A percentile compares a stretch with the other conserved stretches of the same genome.
phyloP scores from a whole-genome alignment of 2,113 vertebrate genomes.

The Mesembrinibis cayennensis region DNA sequence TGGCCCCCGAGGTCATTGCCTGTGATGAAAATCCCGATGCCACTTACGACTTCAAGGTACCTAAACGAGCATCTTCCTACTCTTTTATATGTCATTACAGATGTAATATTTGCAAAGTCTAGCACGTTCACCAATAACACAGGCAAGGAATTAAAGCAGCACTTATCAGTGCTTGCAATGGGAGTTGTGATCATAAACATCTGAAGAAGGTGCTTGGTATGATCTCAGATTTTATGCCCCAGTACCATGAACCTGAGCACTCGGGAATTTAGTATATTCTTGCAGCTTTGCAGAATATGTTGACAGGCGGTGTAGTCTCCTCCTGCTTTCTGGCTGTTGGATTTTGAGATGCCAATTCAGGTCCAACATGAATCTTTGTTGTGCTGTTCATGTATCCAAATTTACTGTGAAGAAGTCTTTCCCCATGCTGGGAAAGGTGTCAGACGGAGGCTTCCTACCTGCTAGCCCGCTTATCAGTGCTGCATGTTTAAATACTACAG shows the following conservation, averaged over 20 bases:
- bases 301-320: neutral
- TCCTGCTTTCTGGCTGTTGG: neutral
- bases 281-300: neutral
- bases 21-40: conserved; percentile 98
- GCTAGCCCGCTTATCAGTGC: neutral
- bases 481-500: neutral
- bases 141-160: neutral
- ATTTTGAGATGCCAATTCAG: neutral
- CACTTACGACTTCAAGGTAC: conserved; percentile 98
- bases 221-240: neutral
- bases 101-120: neutral
- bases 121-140: neutral
- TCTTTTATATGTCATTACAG: neutral
- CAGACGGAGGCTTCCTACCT: conserved; percentile 7
- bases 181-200: neutral
- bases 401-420: neutral
- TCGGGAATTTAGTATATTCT: neutral
- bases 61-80: rapidly evolving
- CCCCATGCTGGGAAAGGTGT: neutral
- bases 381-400: neutral
- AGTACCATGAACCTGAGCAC: neutral
- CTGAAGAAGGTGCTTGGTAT: neutral
- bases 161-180: neutral
- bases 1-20: conserved; percentile 98
- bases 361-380: neutral